Conservation (phyloP, 2,113 vertebrate species). For the Amphilophus citrinellus region DNA sequence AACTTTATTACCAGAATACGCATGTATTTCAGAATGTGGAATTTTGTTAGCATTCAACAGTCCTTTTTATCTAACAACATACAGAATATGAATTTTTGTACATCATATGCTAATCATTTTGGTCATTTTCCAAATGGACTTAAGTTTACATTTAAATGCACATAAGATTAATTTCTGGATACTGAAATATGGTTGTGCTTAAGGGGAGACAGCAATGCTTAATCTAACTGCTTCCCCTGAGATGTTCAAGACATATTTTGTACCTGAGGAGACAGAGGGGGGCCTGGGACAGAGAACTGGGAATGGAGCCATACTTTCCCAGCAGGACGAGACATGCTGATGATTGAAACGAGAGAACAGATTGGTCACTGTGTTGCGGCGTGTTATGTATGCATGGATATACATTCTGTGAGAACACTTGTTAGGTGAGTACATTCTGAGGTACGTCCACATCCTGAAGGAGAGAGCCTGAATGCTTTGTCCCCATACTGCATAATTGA, state of each 20-base stretch:
- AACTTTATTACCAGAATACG: constrained; percentile 6
- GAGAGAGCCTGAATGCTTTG: constrained; percentile 12
- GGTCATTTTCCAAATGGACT: constrained; percentile 41
- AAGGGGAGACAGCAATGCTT: constrained; percentile 29
- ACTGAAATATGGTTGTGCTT: constrained; percentile 46
- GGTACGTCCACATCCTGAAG: neutral
- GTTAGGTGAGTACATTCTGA: constrained; percentile 15
- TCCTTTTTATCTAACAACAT: neutral
- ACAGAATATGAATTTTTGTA: neutral
- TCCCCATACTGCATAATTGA: constrained; percentile 36
- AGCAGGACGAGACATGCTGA: constrained; percentile 10
- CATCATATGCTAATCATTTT: constrained; percentile 27
- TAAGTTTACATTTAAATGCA: constrained; percentile 49
- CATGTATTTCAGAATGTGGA: constrained; percentile 11
- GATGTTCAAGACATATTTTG: constrained; percentile 49
- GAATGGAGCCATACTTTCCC: constrained; percentile 45
- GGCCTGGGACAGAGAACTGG: constrained; percentile 17
- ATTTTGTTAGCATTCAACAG: neutral
- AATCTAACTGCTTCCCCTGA: constrained; percentile 61
- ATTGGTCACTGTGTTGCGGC: neutral
- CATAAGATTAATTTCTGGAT: constrained; percentile 39
- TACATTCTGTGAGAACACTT: constrained; percentile 7
- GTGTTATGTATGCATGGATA: constrained; percentile 12
- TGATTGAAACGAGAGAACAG: constrained; percentile 20
- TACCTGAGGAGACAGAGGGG: constrained; percentile 39